Evolutionary conservation across 2,113 vertebrate species (phyloP).

Genomic region (Pseudorectes ferrugineus): DNA sequence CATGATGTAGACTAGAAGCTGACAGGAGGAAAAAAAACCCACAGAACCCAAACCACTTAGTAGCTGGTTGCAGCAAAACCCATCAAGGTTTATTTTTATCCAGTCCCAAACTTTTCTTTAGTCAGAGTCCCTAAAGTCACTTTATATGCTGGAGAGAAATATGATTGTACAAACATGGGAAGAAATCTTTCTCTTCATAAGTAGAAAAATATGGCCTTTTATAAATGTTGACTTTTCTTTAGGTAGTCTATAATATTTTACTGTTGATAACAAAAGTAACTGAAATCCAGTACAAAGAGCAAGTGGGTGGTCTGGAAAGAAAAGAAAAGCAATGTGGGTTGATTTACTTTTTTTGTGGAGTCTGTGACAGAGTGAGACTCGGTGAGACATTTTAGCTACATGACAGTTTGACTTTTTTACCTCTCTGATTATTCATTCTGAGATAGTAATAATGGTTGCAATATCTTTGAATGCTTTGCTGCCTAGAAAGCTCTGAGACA

Average conservation of each 20-base stretch:
- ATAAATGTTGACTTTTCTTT: slow-evolving; percentile 32
- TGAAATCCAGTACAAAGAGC: not conserved
- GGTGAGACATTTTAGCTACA: not conserved
- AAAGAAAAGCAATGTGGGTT: not conserved
- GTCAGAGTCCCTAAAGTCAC: not conserved
- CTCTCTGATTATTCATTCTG: not conserved
- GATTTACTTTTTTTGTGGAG: not conserved
- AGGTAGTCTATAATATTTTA: slow-evolving; percentile 28
- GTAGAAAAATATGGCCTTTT: not conserved
- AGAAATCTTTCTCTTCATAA: not conserved
- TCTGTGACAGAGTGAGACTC: not conserved
- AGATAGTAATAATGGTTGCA: not conserved
- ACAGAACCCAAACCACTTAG: not conserved
- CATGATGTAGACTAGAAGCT: not conserved
- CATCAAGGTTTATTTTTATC: slow-evolving; percentile 28
- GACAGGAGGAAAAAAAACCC: not conserved
- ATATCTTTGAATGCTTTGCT: not conserved
- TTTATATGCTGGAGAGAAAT: slow-evolving; percentile 12
- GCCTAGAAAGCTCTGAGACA: not conserved
- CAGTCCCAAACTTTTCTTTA: not conserved
- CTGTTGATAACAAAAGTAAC: not conserved
- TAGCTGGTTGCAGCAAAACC: slow-evolving; percentile 1
- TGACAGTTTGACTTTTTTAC: not conserved
- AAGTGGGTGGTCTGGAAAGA: slow-evolving; percentile 32
- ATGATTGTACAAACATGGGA: not conserved